These are phyloP conservation scores for Coregonus sp. DNA, from an alignment of 2,797 vertebrate genomes.

Conservation along the genomic window DNA sequence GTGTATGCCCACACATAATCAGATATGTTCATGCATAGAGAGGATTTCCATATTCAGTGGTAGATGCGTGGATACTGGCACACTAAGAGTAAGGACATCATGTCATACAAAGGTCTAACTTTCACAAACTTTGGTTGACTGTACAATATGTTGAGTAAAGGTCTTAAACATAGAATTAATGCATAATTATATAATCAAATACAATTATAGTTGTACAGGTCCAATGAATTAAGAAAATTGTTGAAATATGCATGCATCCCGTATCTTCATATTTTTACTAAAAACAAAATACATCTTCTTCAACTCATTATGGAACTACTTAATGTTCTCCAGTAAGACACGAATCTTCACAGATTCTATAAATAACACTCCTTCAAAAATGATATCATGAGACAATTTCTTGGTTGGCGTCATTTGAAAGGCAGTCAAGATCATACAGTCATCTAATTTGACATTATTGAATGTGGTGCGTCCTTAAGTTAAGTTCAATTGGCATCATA, in stretches of 20 bases:
- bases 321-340: no score
- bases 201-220: neutral
- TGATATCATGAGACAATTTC: constrained; percentile 45
- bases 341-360: constrained; percentile 37
- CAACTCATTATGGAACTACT: neutral
- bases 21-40: neutral
- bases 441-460: constrained; percentile 48
- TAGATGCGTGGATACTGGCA: neutral
- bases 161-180: neutral
- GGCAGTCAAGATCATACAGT: constrained; percentile 40
- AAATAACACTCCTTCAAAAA: constrained; percentile 54
- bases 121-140: neutral
- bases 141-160: neutral
- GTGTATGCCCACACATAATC: neutral
- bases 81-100: neutral
- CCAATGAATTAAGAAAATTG: neutral
- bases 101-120: neutral
- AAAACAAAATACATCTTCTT: neutral
- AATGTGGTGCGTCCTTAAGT: constrained; percentile 42
- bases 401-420: constrained; percentile 57
- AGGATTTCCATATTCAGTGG: neutral
- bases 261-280: neutral
- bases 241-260: neutral
- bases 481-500: constrained; percentile 54
- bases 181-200: neutral